Conservation (phyloP, 1,140 invertebrate genomes). For the Anthonomus grandis region DNA sequence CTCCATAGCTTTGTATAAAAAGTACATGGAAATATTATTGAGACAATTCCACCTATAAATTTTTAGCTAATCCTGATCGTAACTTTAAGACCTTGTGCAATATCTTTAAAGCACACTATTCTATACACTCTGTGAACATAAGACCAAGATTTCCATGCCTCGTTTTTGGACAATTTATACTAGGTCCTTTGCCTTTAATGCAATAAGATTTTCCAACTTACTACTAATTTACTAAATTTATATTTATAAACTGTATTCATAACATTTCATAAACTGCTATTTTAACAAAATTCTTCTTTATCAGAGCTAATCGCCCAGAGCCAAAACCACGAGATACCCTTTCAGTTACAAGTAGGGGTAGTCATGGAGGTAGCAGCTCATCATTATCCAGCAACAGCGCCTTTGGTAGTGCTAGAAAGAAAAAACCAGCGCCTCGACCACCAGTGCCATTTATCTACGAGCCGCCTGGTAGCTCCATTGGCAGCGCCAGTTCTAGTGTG, state of each 20-base stretch:
- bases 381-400: conserved; percentile 37
- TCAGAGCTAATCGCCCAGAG: conserved; percentile 49
- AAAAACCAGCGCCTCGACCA: conserved; percentile 66
- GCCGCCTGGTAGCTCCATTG: conserved; percentile 35
- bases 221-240: background rate
- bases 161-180: too few relatives aligned
- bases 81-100: too few relatives aligned
- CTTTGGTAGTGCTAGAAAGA: conserved; percentile 55
- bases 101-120: too few relatives aligned
- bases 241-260: too few relatives aligned
- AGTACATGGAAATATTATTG: too few relatives aligned
- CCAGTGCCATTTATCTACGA: conserved; percentile 49
- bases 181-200: too few relatives aligned
- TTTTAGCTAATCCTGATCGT: too few relatives aligned
- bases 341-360: conserved; percentile 14
- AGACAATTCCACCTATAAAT: too few relatives aligned
- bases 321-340: conserved; percentile 37
- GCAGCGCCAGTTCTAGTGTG: conserved; percentile 46
- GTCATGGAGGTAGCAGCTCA: conserved; percentile 36
- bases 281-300: conserved; percentile 1
- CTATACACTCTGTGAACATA: too few relatives aligned
- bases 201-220: background rate
- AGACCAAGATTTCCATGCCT: too few relatives aligned
- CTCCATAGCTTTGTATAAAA: too few relatives aligned
- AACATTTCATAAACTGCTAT: too few relatives aligned